Evolutionary conservation across 2,888 invertebrate species (phyloP).

Genomic region (Drosophila colorata): DNA sequence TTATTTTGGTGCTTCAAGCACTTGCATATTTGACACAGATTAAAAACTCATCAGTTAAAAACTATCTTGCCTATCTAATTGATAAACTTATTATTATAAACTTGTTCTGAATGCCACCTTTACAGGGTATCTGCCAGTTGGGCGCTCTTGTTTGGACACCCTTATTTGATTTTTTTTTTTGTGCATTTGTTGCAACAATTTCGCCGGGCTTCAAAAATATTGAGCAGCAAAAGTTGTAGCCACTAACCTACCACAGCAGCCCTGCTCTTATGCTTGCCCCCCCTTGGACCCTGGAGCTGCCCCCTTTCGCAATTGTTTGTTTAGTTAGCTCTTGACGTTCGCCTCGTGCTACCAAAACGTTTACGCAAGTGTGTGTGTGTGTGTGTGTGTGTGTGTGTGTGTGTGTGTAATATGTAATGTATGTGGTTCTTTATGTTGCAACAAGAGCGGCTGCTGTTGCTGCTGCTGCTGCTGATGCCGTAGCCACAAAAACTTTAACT

Average conservation of each 20-base stretch:
- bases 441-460: slow-evolving; percentile 34
- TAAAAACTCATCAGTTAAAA: too few species aligned
- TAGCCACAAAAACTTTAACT: slow-evolving; percentile 75
- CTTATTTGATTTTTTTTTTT: slow-evolving; percentile 26
- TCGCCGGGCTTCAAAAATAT: slow-evolving; percentile 71
- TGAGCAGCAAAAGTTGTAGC: slow-evolving; percentile 67
- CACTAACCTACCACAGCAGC: slow-evolving; percentile 21
- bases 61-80: too few species aligned
- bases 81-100: too few species aligned
- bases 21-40: too few species aligned
- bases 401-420: slow-evolving; percentile 21
- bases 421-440: slow-evolving; percentile 58
- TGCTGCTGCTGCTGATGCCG: slow-evolving; percentile 23
- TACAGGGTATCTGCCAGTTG: slow-evolving; percentile 2
- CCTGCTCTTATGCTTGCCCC: background rate
- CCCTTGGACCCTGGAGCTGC: background rate
- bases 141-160: background rate
- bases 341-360: slow-evolving; percentile 55
- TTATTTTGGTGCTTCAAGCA: too few species aligned
- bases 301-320: slow-evolving; percentile 26
- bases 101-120: too few species aligned
- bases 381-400: slow-evolving; percentile 12
- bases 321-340: slow-evolving; percentile 57
- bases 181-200: slow-evolving; percentile 63
- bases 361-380: slow-evolving; percentile 43